Base-by-base conservation (phyloP, 2,797 vertebrate genomes). In the Tangara arthus region DNA sequence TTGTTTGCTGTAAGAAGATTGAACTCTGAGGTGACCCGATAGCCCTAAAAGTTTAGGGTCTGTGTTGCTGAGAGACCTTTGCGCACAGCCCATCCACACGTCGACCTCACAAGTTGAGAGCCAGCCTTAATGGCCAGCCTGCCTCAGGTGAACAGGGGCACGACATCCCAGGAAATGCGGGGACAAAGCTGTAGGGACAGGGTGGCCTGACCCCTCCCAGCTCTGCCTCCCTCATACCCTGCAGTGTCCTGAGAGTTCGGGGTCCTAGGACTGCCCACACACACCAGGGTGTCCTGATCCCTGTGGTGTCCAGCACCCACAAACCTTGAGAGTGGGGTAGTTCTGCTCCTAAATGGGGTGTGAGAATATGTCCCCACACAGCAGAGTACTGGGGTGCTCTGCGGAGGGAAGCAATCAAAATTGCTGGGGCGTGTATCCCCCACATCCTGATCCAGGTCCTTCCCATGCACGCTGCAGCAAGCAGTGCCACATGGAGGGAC, bases 1-100 rank as follows among this genome's bases (percentile, higher is more conserved):
- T 98, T 98, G 98, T 98, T 92, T 80, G 90, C 79, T 87, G n/a
- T 96, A 96, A 97, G 97, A 94, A 95, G 97, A 96, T 97, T 98
- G 98, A 98, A 98, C 97, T 97, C 92, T 81, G 90, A 94, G 96
- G 91, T 8, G 94, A 97, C 97, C 97, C 75, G 12, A 71, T 66
- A 97, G 97, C 94, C 97, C 97, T 95, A 81, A 97, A 97, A 97
- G 94, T 98, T 97, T 94, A 96, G 94, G 93, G 95, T 94, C 95
- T 97, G 96, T 97, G 97, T 97, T 94, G 96, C 97, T 70, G 93
- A 88, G 93, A 93, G 96, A 97, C 95, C 96, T 86, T 63, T 77
- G 90, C 93, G 84, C 55, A 56, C 71, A 81, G 87, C 79, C 84
- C 69, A 19, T 75, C 83, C 95, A 88, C 94, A 82, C 86, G 79